These are phyloP conservation scores for Tipula unca DNA, from an alignment of 2,888 invertebrate genomes.

Conservation along the genomic window DNA sequence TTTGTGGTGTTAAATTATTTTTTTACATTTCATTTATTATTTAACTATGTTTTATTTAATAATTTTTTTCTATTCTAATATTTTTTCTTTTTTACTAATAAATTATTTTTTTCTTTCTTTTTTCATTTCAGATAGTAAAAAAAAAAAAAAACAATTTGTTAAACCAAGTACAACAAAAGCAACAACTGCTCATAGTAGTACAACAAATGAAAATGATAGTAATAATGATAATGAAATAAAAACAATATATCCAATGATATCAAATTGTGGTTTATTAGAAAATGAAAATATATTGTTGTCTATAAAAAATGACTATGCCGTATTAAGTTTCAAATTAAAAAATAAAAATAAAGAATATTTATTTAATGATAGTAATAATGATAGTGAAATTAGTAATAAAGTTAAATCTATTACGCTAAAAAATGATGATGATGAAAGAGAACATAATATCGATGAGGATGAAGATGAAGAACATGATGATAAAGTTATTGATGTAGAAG, in stretches of 20 bases:
- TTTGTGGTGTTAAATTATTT: conserved; percentile 20
- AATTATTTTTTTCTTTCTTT: conserved; percentile 9
- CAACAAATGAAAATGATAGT: conserved; percentile 30
- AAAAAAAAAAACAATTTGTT: conserved; percentile 36
- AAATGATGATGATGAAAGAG: not conserved
- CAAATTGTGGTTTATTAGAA: conserved; percentile 32
- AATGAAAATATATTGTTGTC: conserved; percentile 42
- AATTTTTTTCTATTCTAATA: conserved; percentile 27
- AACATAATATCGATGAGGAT: not conserved
- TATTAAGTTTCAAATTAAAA: conserved; percentile 16
- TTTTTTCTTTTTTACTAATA: not conserved
- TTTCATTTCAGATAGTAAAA: conserved; percentile 42
- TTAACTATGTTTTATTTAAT: conserved; percentile 15
- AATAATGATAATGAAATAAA: conserved; percentile 28
- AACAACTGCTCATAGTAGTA: not conserved
- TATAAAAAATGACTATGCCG: conserved; percentile 40
- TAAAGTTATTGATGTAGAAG: conserved; percentile 3
- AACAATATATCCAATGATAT: conserved; percentile 16
- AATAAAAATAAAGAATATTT: not conserved
- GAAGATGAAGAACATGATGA: not conserved
- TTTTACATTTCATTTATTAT: conserved; percentile 1
- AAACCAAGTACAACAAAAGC: not conserved
- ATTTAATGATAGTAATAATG: not conserved
- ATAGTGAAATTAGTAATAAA: not conserved
- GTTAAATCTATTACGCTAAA: not conserved